Percentiles rank a stretch among this genome's conserved stretches.
Evolutionary conservation across 2,113 vertebrate species (phyloP).

Genomic region (Macheiramphus alcinus): DNA sequence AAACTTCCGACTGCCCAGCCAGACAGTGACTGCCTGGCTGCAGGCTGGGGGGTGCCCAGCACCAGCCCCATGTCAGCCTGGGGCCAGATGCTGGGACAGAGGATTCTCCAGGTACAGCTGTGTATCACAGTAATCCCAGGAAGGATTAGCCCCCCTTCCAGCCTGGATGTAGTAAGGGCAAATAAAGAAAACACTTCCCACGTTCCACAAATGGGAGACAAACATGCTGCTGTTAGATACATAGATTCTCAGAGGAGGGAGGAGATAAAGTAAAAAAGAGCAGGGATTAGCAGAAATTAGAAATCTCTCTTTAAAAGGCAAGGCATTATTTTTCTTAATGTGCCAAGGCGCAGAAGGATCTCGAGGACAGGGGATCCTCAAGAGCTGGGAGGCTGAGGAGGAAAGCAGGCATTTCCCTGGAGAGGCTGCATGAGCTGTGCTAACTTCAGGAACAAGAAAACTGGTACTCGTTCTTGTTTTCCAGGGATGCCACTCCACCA

Average conservation of each 20-base stretch:
- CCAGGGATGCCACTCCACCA: background rate
- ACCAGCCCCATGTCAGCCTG: fast-evolving
- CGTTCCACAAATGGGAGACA: fast-evolving
- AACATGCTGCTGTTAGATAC: background rate
- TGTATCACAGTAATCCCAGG: background rate
- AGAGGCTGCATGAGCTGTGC: background rate
- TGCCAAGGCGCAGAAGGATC: background rate
- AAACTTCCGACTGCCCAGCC: background rate
- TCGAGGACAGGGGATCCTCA: background rate
- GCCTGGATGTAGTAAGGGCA: background rate
- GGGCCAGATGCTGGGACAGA: background rate
- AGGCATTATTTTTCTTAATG: background rate
- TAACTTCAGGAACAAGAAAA: background rate
- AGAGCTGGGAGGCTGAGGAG: background rate
- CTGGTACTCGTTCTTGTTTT: background rate
- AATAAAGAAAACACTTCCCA: background rate
- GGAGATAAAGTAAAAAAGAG: background rate
- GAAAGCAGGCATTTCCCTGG: background rate
- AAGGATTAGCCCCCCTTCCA: background rate
- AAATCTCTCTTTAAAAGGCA: background rate
- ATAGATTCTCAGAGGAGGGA: background rate
- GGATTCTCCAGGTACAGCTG: background rate
- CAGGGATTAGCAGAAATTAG: background rate
- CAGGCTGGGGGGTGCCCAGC: background rate
- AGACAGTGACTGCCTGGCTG: fast-evolving